These are phyloP conservation scores for Anorthoa munda DNA, from an alignment of 2,888 invertebrate genomes.

Conservation along the genomic window DNA sequence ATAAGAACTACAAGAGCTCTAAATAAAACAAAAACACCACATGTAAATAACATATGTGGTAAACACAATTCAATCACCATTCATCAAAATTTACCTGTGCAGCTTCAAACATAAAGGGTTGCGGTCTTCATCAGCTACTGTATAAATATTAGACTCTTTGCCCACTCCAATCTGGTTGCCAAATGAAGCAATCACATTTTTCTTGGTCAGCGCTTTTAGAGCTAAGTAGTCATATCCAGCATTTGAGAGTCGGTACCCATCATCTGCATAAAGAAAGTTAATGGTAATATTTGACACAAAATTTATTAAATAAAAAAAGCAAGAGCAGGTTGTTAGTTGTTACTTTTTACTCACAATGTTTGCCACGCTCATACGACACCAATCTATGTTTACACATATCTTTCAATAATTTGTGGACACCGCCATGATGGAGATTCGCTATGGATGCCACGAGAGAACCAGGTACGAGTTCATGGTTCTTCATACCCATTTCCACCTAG, in stretches of 20 bases:
- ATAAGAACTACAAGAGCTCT: no score
- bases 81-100: slow-evolving; percentile 92
- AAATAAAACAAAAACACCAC: no score
- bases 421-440: slow-evolving; percentile 97
- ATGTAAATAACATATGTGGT: no score
- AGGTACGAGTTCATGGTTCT: slow-evolving; percentile 99
- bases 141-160: slow-evolving; percentile 99
- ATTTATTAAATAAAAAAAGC: neutral
- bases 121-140: slow-evolving; percentile 95
- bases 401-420: slow-evolving; percentile 97
- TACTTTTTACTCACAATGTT: slow-evolving; percentile 97
- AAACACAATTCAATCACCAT: no score
- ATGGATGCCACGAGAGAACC: slow-evolving; percentile 97
- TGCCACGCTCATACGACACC: slow-evolving; percentile 98
- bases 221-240: slow-evolving; percentile 99
- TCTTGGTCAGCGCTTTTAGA: slow-evolving; percentile 95
- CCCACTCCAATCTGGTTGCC: slow-evolving; percentile 99
- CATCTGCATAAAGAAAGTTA: slow-evolving; percentile 91
- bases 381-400: slow-evolving; percentile 97
- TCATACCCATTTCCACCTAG: slow-evolving; percentile 99
- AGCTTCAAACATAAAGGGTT: slow-evolving; percentile 97
- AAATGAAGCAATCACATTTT: slow-evolving; percentile 95
- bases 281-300: neutral
- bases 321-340: neutral
- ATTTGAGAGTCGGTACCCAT: slow-evolving; percentile 99